phyloP scores from a whole-genome alignment of 2,797 vertebrate species.

The Amazona finschi region DNA sequence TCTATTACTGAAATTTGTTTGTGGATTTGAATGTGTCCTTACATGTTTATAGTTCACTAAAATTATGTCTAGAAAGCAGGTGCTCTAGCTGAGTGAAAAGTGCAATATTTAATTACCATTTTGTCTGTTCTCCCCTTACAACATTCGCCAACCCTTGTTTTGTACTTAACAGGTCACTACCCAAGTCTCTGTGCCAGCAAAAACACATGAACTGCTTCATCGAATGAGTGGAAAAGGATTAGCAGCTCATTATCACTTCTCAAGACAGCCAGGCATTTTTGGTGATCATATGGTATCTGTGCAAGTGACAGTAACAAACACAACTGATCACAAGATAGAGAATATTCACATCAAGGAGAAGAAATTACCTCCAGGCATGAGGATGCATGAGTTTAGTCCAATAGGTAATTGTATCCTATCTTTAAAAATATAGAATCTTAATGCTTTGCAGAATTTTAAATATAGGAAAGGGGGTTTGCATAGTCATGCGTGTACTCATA shows the following conservation, averaged over 20 bases:
- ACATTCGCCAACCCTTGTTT: slow-evolving; percentile 30
- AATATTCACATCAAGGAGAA: slow-evolving; percentile 84
- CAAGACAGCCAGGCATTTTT: slow-evolving; percentile 87
- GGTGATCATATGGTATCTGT: slow-evolving; percentile 86
- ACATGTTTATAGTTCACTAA: background rate
- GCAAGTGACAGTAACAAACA: slow-evolving; percentile 86
- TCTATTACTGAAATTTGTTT: background rate
- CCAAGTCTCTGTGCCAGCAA: slow-evolving; percentile 83
- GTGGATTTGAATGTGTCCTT: background rate
- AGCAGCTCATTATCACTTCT: slow-evolving; percentile 88
- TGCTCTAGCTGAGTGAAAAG: background rate
- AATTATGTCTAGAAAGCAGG: background rate
- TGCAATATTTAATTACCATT: background rate
- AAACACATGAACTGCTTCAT: slow-evolving; percentile 88
- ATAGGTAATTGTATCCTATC: slow-evolving; percentile 80
- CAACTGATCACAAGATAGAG: slow-evolving; percentile 83
- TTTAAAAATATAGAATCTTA: background rate
- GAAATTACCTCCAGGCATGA: slow-evolving; percentile 78
- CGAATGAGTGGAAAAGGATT: slow-evolving; percentile 96
- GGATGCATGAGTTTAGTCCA: slow-evolving; percentile 85
- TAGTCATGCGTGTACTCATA: accelerated
- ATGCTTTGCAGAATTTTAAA: background rate
- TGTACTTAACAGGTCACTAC: slow-evolving; percentile 78
- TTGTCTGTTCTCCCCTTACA: background rate
- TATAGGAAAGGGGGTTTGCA: background rate